These are phyloP conservation scores for Caenorhabditis sp. DNA, from an alignment of 2,888 invertebrate species.

Conservation along the genomic window DNA sequence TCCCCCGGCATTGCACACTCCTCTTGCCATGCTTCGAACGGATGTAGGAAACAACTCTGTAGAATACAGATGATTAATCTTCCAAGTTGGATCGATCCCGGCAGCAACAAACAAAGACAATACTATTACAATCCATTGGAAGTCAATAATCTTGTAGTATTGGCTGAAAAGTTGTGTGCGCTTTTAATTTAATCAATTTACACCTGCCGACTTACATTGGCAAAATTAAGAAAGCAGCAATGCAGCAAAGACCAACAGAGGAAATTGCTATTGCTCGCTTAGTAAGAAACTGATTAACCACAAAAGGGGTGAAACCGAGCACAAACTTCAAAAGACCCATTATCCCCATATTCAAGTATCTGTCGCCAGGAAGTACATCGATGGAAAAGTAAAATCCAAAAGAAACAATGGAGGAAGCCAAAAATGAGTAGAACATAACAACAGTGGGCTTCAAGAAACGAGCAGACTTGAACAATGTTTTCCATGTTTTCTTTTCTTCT, in stretches of 20 bases:
- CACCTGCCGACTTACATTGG: slow-evolving; percentile 39
- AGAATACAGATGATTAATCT: slow-evolving; percentile 81
- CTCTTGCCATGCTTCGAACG: slow-evolving; percentile 78
- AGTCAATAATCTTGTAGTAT: background rate
- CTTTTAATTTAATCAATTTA: slow-evolving; percentile 10
- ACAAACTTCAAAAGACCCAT: slow-evolving; percentile 73
- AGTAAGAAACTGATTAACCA: slow-evolving; percentile 70
- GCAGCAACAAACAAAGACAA: slow-evolving; percentile 72
- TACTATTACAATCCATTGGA: slow-evolving; percentile 49
- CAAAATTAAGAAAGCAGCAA: slow-evolving; percentile 39
- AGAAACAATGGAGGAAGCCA: slow-evolving; percentile 73
- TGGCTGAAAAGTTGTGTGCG: slow-evolving; percentile 35
- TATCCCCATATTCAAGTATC: slow-evolving; percentile 70
- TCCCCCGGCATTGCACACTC: slow-evolving; percentile 77
- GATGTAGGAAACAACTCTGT: slow-evolving; percentile 78
- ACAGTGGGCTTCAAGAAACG: slow-evolving; percentile 66
- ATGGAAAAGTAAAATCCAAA: slow-evolving; percentile 77
- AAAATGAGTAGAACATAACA: slow-evolving; percentile 78
- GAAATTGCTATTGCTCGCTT: slow-evolving; percentile 71
- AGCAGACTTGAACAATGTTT: slow-evolving; percentile 22
- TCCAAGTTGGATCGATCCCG: slow-evolving; percentile 81
- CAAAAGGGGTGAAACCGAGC: slow-evolving; percentile 77
- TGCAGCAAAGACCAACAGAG: slow-evolving; percentile 68
- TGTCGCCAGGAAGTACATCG: slow-evolving; percentile 79
- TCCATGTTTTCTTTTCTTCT: slow-evolving; percentile 31